These are phyloP conservation scores for Pseudorectes ferrugineus DNA, from an alignment of 2,113 vertebrate species.

Conservation along the genomic window DNA sequence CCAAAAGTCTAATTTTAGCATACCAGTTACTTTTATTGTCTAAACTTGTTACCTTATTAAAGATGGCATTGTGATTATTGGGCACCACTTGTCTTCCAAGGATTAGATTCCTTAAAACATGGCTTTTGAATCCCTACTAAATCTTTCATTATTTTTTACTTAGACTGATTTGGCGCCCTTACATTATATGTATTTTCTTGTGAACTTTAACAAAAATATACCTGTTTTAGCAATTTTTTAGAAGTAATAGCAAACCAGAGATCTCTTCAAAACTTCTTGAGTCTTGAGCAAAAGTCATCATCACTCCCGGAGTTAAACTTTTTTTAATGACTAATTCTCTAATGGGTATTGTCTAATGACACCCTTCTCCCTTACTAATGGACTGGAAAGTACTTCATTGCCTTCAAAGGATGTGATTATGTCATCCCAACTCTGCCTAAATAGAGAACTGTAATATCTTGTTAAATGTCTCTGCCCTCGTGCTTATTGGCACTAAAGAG, in stretches of 20 bases:
- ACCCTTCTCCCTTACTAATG: slow-evolving; percentile 39
- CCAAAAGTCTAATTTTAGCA: not conserved
- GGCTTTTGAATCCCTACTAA: not conserved
- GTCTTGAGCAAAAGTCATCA: not conserved
- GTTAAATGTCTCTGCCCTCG: not conserved
- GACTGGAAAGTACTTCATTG: slow-evolving; percentile 14
- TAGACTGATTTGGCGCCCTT: not conserved
- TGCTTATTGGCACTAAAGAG: not conserved
- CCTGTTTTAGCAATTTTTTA: not conserved
- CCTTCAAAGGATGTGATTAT: slow-evolving; percentile 32
- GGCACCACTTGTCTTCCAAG: not conserved
- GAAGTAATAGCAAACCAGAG: not conserved
- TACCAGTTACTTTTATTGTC: not conserved
- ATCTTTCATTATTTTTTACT: not conserved
- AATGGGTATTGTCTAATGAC: slow-evolving; percentile 7
- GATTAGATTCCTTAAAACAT: not conserved
- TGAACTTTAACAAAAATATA: not conserved
- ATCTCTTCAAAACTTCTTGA: not conserved
- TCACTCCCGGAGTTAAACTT: not conserved
- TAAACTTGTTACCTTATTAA: not conserved
- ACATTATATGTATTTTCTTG: not conserved
- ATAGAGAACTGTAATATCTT: slow-evolving; percentile 14
- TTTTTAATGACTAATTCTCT: not conserved
- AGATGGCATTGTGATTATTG: not conserved
- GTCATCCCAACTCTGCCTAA: slow-evolving; percentile 21